Evolutionary conservation across 2,888 invertebrate genomes (phyloP).

Genomic region (Petrophora chlorosata): DNA sequence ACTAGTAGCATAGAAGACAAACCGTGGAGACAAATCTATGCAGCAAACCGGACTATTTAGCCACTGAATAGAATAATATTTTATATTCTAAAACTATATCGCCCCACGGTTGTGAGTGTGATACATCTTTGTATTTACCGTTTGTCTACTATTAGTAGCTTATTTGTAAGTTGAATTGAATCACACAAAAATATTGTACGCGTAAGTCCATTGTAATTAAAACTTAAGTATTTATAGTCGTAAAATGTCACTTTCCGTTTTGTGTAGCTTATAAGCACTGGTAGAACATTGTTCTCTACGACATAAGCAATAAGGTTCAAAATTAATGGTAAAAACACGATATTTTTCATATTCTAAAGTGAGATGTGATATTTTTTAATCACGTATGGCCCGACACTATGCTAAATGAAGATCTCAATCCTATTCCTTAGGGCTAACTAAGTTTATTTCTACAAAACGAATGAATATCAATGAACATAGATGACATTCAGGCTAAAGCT

Average conservation of each 20-base stretch:
- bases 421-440: constrained; percentile 21
- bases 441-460: no score
- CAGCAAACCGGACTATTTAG: no score
- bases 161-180: constrained; percentile 33
- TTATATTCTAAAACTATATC: not conserved
- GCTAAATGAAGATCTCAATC: constrained; percentile 46
- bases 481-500: constrained; percentile 4
- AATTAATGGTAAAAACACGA: constrained; percentile 51
- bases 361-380: constrained; percentile 73
- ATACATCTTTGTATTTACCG: not conserved
- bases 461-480: no score
- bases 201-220: constrained; percentile 43
- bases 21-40: not conserved
- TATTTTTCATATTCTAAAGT: constrained; percentile 78
- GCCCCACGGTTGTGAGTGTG: no score
- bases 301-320: constrained; percentile 63
- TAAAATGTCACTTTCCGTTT: constrained; percentile 53
- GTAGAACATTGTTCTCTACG: constrained; percentile 60
- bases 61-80: not conserved
- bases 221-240: constrained; percentile 55
- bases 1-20: not conserved
- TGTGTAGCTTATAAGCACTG: constrained; percentile 69
- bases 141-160: constrained; percentile 1
- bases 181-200: constrained; percentile 31
- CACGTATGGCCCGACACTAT: constrained; percentile 53